Percentiles rank a stretch among this genome's conserved stretches.
Evolutionary conservation across 2,113 vertebrate genomes (phyloP).

Genomic region (Orientallactaga bullata): DNA sequence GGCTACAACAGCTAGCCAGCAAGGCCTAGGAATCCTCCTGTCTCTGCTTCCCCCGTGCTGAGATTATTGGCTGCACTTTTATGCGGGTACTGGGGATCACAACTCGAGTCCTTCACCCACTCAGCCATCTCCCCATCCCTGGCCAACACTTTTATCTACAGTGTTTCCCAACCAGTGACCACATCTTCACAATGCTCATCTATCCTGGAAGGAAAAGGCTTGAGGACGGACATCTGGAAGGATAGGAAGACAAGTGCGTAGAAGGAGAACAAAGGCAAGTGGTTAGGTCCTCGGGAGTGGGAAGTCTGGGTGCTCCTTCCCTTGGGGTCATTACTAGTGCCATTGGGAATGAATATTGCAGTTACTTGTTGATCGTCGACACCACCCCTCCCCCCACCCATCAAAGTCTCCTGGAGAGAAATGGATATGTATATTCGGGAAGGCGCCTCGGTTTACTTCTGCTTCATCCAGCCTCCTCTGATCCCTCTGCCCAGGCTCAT

Average conservation of each 20-base stretch:
- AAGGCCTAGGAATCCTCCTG: too few relatives aligned
- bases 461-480: background rate
- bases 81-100: too few relatives aligned
- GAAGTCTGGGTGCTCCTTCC: background rate
- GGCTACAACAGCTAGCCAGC: too few relatives aligned
- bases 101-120: too few relatives aligned
- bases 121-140: too few relatives aligned
- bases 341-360: background rate
- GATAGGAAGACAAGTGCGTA: background rate
- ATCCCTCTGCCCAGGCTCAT: accelerated
- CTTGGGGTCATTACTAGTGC: background rate
- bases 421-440: accelerated
- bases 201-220: background rate
- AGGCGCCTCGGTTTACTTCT: background rate
- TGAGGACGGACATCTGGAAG: background rate
- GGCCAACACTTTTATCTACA: too few relatives aligned
- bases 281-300: accelerated
- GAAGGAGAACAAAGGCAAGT: accelerated
- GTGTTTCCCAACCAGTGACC: accelerated
- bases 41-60: too few relatives aligned
- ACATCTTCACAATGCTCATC: accelerated
- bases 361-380: accelerated
- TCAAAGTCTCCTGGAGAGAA: background rate
- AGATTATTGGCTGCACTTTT: too few relatives aligned
- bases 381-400: background rate